Conservation (phyloP, 2,797 vertebrate species). For the Brachyrhaphis roseni region DNA sequence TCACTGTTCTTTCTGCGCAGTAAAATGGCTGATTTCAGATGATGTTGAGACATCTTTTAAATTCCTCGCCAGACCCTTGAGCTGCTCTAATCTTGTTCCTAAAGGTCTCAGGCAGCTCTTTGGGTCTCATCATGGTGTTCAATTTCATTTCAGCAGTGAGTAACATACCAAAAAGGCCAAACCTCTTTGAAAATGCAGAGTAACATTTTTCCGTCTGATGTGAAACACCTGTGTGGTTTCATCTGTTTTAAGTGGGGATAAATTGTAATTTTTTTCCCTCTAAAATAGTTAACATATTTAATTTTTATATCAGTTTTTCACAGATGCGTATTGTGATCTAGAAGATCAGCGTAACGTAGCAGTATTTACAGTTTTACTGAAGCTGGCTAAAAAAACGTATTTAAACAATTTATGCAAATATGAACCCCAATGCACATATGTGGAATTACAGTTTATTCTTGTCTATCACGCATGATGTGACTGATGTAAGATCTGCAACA, state of each 20-base stretch:
- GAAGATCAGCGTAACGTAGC: not conserved
- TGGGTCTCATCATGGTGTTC: not conserved
- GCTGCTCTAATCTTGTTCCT: not conserved
- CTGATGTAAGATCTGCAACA: conserved; percentile 30
- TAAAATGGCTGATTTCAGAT: not conserved
- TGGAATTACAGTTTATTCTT: conserved; percentile 23
- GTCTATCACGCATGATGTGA: conserved; percentile 33
- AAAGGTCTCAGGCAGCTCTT: not conserved
- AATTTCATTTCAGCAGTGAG: not conserved
- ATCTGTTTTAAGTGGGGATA: not conserved
- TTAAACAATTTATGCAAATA: conserved; percentile 44
- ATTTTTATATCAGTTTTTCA: not conserved
- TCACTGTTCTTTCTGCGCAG: not conserved
- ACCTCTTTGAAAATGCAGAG: not conserved
- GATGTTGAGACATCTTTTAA: not conserved
- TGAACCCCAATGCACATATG: conserved; percentile 21
- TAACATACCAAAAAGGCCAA: not conserved
- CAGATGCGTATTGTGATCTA: not conserved
- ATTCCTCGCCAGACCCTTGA: not conserved
- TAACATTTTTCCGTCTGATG: not conserved
- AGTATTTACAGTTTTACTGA: not conserved
- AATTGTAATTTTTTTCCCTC: not conserved
- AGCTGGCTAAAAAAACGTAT: not conserved
- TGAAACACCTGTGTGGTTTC: not conserved
- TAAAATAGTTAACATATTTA: not conserved